A percentile compares a stretch with the other conserved stretches of the same genome.
phyloP scores from a whole-genome alignment of 2,888 invertebrate species.

The Spodoptera exigua region DNA sequence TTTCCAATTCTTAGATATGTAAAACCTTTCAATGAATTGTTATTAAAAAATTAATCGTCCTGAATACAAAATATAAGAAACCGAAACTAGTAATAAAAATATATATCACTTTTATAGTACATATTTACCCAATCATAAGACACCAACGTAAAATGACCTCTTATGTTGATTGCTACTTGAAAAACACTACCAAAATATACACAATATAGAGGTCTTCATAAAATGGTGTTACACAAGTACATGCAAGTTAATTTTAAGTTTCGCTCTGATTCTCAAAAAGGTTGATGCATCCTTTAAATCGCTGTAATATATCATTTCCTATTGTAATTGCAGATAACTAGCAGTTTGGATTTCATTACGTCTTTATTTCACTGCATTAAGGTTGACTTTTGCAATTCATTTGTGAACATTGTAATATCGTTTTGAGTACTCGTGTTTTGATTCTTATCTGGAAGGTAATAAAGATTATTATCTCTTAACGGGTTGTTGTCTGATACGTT shows the following conservation, averaged over 20 bases:
- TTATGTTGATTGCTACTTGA: slow-evolving; percentile 36
- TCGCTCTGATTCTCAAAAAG: slow-evolving; percentile 75
- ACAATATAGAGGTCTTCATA: slow-evolving; percentile 45
- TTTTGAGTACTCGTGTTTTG: slow-evolving; percentile 18
- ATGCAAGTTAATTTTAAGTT: slow-evolving; percentile 47
- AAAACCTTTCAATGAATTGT: no score
- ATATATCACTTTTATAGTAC: slow-evolving; percentile 67
- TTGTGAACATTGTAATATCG: no score
- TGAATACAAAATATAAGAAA: slow-evolving; percentile 32
- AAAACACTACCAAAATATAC: neutral
- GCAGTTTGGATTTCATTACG: no score
- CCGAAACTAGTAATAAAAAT: slow-evolving; percentile 49
- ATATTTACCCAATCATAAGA: slow-evolving; percentile 68
- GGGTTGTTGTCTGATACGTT: slow-evolving; percentile 24
- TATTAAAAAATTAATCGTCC: no score
- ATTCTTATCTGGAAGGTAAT: slow-evolving; percentile 46
- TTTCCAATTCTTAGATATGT: no score
- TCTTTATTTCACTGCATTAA: no score
- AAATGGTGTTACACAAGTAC: slow-evolving; percentile 54
- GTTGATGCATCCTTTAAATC: slow-evolving; percentile 73
- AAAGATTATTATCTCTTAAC: slow-evolving; percentile 29
- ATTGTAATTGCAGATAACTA: slow-evolving; percentile 46
- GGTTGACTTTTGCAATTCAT: no score
- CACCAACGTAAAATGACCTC: slow-evolving; percentile 58
- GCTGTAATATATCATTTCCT: slow-evolving; percentile 54